A percentile compares a stretch with the other conserved stretches of the same genome.
Conservation (phyloP, 1,140 invertebrate species). For the Bombyx mandarina region DNA sequence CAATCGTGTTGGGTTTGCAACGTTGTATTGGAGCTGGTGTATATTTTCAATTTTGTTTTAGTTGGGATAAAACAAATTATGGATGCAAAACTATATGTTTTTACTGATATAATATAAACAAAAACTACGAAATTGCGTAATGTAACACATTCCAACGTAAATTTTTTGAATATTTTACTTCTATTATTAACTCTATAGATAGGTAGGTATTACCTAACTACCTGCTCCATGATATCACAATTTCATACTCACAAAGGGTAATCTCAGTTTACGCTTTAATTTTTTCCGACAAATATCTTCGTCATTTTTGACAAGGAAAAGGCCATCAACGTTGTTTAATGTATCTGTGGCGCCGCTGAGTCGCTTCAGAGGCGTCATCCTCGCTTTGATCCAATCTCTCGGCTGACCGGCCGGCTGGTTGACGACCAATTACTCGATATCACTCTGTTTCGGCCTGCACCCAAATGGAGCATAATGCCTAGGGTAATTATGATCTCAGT, state of each 20-base stretch:
- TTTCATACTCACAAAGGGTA: conserved; percentile 49
- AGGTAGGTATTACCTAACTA: neutral
- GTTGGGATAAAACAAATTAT: too few relatives aligned
- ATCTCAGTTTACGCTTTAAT: conserved; percentile 48
- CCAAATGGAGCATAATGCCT: conserved; percentile 67
- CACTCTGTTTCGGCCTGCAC: conserved; percentile 53
- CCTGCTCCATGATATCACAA: conserved; percentile 28
- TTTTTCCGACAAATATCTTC: conserved; percentile 65
- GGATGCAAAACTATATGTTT: too few relatives aligned
- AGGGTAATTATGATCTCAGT: conserved; percentile 63
- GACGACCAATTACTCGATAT: conserved; percentile 68
- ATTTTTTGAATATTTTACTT: too few relatives aligned
- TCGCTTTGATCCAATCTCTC: conserved; percentile 59
- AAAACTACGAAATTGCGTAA: too few relatives aligned
- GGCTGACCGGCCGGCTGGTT: conserved; percentile 26
- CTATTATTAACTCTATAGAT: too few relatives aligned
- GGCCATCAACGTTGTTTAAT: conserved; percentile 68
- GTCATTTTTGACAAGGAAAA: conserved; percentile 71
- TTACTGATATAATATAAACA: too few relatives aligned
- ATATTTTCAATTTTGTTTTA: too few relatives aligned
- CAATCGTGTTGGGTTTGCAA: too few relatives aligned
- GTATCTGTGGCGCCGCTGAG: conserved; percentile 55
- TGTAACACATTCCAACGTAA: too few relatives aligned
- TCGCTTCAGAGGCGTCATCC: conserved; percentile 44
- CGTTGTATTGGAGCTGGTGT: too few relatives aligned